Evolutionary conservation across 2,888 invertebrate genomes (phyloP).

Genomic region (Drosophila phalerata): DNA sequence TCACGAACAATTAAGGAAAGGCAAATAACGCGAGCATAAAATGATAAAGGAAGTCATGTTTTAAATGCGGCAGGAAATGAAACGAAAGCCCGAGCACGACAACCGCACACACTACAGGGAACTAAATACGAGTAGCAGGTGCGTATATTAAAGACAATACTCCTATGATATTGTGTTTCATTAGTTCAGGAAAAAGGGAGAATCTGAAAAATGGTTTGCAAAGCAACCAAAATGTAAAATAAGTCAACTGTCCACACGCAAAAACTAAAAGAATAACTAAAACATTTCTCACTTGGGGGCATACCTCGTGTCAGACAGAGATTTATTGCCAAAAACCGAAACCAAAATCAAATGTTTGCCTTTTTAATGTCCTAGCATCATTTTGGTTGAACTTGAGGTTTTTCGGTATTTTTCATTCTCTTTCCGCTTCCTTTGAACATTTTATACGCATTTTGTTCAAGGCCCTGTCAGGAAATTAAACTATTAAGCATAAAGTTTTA

Average conservation of each 20-base stretch:
- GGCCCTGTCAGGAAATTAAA: slow-evolving; percentile 70
- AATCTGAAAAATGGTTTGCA: neutral
- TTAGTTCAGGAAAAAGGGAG: slow-evolving; percentile 9
- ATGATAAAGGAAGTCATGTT: slow-evolving; percentile 49
- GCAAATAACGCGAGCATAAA: slow-evolving; percentile 42
- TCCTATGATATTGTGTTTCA: slow-evolving; percentile 15
- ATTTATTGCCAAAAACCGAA: slow-evolving; percentile 63
- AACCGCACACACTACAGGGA: slow-evolving; percentile 1
- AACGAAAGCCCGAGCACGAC: slow-evolving; percentile 21
- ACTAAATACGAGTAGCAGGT: slow-evolving; percentile 30
- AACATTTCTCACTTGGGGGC: slow-evolving; percentile 24
- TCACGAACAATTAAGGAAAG: slow-evolving; percentile 60
- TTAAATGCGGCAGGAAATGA: slow-evolving; percentile 50
- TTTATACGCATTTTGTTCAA: slow-evolving; percentile 26
- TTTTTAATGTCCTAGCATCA: slow-evolving; percentile 48
- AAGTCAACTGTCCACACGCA: slow-evolving; percentile 20
- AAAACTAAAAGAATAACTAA: slow-evolving; percentile 1
- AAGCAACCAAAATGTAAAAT: slow-evolving; percentile 14
- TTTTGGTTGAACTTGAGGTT: slow-evolving; percentile 44
- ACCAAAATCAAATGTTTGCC: slow-evolving; percentile 44
- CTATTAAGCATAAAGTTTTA: slow-evolving; percentile 74
- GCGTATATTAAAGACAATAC: slow-evolving; percentile 32
- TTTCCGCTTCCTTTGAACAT: slow-evolving; percentile 6
- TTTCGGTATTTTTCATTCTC: slow-evolving; percentile 5
- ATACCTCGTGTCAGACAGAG: slow-evolving; percentile 57